Evolutionary conservation across 1,140 invertebrate species (phyloP), one percentile per base, ranked within the genome.

Genomic region (Teleopsis dalmanni): DNA sequence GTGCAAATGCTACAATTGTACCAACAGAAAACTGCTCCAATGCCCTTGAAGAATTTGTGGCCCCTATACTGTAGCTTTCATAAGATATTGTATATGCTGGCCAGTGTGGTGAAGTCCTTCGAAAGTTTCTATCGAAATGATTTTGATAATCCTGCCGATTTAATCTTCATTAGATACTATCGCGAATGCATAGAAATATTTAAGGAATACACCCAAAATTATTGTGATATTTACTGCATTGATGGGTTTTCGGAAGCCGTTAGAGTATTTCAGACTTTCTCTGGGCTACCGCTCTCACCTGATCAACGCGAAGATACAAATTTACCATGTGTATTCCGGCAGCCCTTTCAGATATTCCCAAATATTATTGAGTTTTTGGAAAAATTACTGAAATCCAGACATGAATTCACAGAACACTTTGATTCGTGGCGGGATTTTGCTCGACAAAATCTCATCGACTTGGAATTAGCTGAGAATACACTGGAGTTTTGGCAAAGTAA

Each of bases 161-260:
- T 87, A 51, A 72, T 78, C 8, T 74, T 88, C 49, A 75, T 89
- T 51, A 78, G 78, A 59, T 79, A 83, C 70, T 77, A 81, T 65
- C 81, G 84, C 44, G 83, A 88, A 65, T 83, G 79, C 70, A 78
- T 86, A 51, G 75, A 76, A 52, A 73, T 85, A 26, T 89, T 87
- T 60, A 80, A 79, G 59, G 78, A 77, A 56, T 92, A 89, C 73
- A 78, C 85, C 35, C 76, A 78, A 60, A 73, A 77, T 50, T 76
- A 89, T 62, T 85, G 85, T 66, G 84, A 89, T 74, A 73, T 88
- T 47, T 78, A 86, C 21, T 79, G 80, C 16, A 70, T 81, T 4
- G 75, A 76, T 56, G 82, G 80, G n/a, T 70, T 70, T 34, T 34
- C 45, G 0, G 56, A 68, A 27, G 60, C 60, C 2, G 21, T 55